Conservation (phyloP, 2,113 vertebrate genomes). For the Girardinichthys multiradiatus region DNA sequence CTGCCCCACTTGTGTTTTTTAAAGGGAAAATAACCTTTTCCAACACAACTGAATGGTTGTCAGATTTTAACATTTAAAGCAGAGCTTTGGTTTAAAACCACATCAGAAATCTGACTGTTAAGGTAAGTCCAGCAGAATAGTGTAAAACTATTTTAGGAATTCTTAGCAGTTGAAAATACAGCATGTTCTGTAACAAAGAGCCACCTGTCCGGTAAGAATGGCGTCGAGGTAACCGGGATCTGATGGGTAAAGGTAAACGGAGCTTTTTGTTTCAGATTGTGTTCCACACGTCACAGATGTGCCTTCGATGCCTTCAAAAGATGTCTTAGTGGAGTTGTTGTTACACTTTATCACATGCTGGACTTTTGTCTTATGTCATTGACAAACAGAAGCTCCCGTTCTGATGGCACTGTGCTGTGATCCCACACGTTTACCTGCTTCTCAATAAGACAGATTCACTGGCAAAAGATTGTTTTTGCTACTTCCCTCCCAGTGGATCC, state of each 20-base stretch:
- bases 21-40: neutral
- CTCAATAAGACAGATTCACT: neutral
- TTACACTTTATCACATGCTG: neutral
- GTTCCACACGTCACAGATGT: neutral
- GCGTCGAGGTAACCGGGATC: neutral
- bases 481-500: neutral
- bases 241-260: neutral
- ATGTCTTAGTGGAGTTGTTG: neutral
- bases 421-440: neutral
- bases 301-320: constrained; percentile 11
- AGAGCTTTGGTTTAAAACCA: neutral
- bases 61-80: neutral
- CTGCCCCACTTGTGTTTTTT: neutral
- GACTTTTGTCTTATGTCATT: neutral
- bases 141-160: neutral
- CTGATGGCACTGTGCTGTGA: neutral
- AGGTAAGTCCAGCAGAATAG: too few species aligned
- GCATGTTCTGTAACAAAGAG: too few species aligned
- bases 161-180: neutral
- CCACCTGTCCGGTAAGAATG: too few species aligned
- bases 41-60: neutral
- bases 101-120: neutral
- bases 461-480: neutral
- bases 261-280: neutral
- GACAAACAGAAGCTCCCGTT: neutral